Evolutionary conservation across 1,140 invertebrate genomes (phyloP).

Genomic region (Zophobas atratus): DNA sequence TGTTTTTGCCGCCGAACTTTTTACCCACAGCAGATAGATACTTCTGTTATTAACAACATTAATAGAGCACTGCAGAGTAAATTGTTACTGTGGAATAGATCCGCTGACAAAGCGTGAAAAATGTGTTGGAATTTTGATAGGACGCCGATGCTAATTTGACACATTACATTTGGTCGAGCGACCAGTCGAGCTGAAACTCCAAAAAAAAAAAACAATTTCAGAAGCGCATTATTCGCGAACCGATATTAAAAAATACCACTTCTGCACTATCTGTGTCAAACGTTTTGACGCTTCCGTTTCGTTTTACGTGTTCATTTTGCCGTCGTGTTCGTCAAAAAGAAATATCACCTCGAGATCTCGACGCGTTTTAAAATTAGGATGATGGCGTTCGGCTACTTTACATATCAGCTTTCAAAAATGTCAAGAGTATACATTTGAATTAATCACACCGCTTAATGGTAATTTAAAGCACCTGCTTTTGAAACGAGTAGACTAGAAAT

Average conservation of each 20-base stretch:
- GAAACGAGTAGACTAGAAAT: neutral
- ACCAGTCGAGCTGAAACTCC: neutral
- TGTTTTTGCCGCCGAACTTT: conserved; percentile 5
- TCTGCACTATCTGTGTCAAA: neutral
- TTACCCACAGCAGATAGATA: neutral
- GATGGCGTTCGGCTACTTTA: conserved; percentile 28
- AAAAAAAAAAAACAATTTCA: neutral
- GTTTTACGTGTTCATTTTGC: neutral
- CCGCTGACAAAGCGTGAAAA: conserved; percentile 5
- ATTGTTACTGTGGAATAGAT: neutral
- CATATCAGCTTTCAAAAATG: conserved; percentile 41
- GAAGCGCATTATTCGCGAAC: too few species aligned
- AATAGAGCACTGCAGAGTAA: neutral
- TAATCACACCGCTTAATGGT: conserved; percentile 13
- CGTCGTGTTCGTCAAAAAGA: conserved; percentile 15
- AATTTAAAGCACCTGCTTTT: conserved; percentile 20
- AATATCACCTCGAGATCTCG: conserved; percentile 31
- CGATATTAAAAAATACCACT: too few species aligned
- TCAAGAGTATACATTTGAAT: conserved; percentile 29
- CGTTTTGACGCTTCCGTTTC: neutral
- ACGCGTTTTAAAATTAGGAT: conserved; percentile 33
- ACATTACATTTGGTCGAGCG: neutral
- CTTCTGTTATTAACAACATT: neutral
- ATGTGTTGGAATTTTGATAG: conserved; percentile 18
- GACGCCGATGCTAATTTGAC: neutral